Evolutionary conservation across 92 coral and sea anemone species (phyloP), one percentile per base, ranked within the genome.

Genomic region (Plumapathes pennacea): DNA sequence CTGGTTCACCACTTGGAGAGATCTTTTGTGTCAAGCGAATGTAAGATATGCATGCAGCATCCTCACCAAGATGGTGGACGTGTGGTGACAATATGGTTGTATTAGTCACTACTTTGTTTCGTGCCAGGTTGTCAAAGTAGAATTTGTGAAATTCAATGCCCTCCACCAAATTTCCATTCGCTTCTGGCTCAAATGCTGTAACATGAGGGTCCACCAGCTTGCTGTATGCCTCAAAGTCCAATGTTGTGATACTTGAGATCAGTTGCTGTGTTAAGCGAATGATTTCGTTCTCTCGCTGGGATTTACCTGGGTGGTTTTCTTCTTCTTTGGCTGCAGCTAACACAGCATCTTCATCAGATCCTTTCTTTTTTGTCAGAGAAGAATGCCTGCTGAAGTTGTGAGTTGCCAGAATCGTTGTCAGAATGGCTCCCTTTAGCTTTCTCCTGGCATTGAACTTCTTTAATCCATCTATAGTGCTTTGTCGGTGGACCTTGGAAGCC

Each of bases 401-500:
- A 14, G 90, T 82, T 26, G 97, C 97, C 34, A 94, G 69, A 69
- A 94, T 74, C 9, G 99, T 94, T 45, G 97, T 87, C 43, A 88
- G 77, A 49, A 94, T 94, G 41, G 99, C 99, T 36, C 98, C 96
- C 61, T 75, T 94, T 3, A 94, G 87, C 47, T 94, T 94, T 59
- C 99, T 67, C 32, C 99, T 71, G 12, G 99, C 99, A 75, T 94
- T 94, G 80, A 94, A 94, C 58, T 67, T 84, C 56, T 70, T 89
- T 67, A 94, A 59, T 17, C 97, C 97, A 69, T 94, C 99, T 49
- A 94, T 81, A 15, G 99, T 94, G 20, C 81, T 83, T 73, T 94
- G 99, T n/a, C 99, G 94, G 33, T 94, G 99, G 4, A 88, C 86
- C 38, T 82, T 94, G 25, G 99, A 94, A 1, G 99, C 99, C 10